Percentiles rank a stretch among this genome's conserved stretches.
phyloP scores from a whole-genome alignment of 1,140 invertebrate genomes.

The Drosophila rufa region DNA sequence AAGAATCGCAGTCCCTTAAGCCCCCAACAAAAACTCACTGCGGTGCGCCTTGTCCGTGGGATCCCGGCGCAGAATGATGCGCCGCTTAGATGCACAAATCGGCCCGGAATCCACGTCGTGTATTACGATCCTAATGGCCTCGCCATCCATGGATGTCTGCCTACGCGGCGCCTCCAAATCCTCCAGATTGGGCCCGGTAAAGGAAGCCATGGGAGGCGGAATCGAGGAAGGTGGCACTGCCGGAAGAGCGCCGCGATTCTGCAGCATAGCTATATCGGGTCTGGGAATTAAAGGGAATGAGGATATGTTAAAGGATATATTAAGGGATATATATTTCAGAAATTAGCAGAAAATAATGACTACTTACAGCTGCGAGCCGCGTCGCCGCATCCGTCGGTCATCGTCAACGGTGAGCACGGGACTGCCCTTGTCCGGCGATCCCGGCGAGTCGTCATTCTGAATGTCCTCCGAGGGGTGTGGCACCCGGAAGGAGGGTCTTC shows the following conservation, averaged over 20 bases:
- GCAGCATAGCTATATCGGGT: conserved; percentile 90
- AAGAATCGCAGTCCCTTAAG: conserved; percentile 25
- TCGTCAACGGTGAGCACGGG: conserved; percentile 89
- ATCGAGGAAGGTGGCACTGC: conserved; percentile 86
- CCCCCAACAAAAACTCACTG: conserved; percentile 88
- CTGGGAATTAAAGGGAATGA: conserved; percentile 86
- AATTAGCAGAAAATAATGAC: neutral
- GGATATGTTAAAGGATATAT: neutral
- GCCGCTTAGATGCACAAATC: conserved; percentile 89
- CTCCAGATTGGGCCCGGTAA: conserved; percentile 86
- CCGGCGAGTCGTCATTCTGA: conserved; percentile 87
- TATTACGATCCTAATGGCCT: conserved; percentile 96
- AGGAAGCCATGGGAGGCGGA: conserved; percentile 86
- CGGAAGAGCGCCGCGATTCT: conserved; percentile 86
- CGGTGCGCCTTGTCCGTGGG: conserved; percentile 93
- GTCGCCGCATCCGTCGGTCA: conserved; percentile 89
- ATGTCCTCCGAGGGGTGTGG: conserved; percentile 86
- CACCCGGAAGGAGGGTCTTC: conserved; percentile 90
- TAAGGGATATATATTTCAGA: neutral
- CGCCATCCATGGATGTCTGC: conserved; percentile 94
- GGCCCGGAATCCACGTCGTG: conserved; percentile 93
- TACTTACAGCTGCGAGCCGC: conserved; percentile 92
- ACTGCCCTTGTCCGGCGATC: conserved; percentile 82
- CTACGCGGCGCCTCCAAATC: conserved; percentile 88
- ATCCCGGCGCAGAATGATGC: conserved; percentile 91